These are phyloP conservation scores for Drosophila trapezifrons DNA, from an alignment of 1,140 invertebrate genomes.

Conservation along the genomic window DNA sequence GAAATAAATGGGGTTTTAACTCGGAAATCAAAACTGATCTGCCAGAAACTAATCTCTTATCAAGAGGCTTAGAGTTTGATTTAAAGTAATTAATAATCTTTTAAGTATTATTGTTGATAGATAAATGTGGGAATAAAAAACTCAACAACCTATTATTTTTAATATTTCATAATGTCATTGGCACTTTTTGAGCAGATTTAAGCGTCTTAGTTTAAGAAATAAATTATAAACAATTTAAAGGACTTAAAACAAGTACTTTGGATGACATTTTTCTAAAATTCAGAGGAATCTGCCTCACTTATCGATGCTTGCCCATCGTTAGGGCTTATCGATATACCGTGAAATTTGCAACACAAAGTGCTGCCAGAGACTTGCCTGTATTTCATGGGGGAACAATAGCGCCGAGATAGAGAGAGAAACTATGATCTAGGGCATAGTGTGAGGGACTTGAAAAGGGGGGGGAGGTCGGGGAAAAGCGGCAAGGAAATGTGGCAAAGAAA, in stretches of 20 bases:
- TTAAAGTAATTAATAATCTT: too few relatives aligned
- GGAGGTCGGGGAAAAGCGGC: not conserved
- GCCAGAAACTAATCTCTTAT: not conserved
- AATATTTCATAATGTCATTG: too few relatives aligned
- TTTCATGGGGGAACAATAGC: conserved; percentile 18
- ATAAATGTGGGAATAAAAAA: too few relatives aligned
- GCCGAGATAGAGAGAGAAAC: conserved; percentile 11
- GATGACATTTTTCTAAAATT: too few relatives aligned
- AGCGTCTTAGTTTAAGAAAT: too few relatives aligned
- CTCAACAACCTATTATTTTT: too few relatives aligned
- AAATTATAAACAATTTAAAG: too few relatives aligned
- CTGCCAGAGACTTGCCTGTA: conserved; percentile 20
- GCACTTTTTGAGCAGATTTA: too few relatives aligned
- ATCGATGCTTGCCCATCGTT: conserved; percentile 6
- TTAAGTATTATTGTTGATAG: too few relatives aligned
- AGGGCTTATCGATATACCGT: conserved; percentile 23
- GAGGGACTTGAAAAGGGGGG: not conserved
- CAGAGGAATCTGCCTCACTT: not conserved
- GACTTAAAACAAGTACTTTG: too few relatives aligned
- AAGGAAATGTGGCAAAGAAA: conserved; percentile 43
- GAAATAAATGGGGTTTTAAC: conserved; percentile 6
- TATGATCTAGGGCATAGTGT: not conserved
- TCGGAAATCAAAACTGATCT: not conserved
- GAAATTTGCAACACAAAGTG: conserved; percentile 23
- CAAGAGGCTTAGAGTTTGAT: too few relatives aligned